phyloP scores from a whole-genome alignment of 2,113 vertebrate species.

The Gavialis gangeticus region DNA sequence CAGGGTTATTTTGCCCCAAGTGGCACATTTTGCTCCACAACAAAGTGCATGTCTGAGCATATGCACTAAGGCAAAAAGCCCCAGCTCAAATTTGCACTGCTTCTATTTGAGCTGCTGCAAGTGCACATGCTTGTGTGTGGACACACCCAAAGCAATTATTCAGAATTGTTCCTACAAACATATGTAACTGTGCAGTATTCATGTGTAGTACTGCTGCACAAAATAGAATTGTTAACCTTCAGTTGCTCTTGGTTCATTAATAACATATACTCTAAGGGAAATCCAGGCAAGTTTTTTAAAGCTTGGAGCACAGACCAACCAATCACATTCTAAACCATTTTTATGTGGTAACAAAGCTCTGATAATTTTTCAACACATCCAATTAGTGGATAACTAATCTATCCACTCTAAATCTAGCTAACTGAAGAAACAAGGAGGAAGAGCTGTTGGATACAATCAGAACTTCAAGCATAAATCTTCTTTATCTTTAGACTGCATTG shows the following conservation, averaged over 20 bases:
- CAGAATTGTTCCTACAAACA: not conserved
- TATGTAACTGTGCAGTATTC: not conserved
- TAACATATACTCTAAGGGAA: not conserved
- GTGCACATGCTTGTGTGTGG: not conserved
- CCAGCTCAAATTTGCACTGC: too few relatives aligned
- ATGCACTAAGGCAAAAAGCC: too few relatives aligned
- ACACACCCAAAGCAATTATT: not conserved
- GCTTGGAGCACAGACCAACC: not conserved
- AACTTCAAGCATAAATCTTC: not conserved
- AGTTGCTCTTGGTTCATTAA: conserved; percentile 1
- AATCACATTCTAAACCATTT: not conserved
- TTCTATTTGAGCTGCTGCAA: too few relatives aligned
- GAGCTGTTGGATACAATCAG: not conserved
- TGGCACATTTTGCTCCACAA: too few relatives aligned
- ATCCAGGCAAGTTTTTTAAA: conserved; percentile 19
- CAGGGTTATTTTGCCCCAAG: too few relatives aligned
- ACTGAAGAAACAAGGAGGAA: not conserved
- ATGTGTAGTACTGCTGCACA: not conserved
- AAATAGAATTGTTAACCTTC: not conserved
- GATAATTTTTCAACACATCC: not conserved
- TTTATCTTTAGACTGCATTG: not conserved
- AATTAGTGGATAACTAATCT: not conserved
- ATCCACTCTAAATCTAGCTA: not conserved
- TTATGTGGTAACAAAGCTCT: not conserved
- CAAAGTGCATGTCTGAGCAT: too few relatives aligned